phyloP scores from a whole-genome alignment of 2,797 vertebrate genomes.

The Setipinna tenuifilis region DNA sequence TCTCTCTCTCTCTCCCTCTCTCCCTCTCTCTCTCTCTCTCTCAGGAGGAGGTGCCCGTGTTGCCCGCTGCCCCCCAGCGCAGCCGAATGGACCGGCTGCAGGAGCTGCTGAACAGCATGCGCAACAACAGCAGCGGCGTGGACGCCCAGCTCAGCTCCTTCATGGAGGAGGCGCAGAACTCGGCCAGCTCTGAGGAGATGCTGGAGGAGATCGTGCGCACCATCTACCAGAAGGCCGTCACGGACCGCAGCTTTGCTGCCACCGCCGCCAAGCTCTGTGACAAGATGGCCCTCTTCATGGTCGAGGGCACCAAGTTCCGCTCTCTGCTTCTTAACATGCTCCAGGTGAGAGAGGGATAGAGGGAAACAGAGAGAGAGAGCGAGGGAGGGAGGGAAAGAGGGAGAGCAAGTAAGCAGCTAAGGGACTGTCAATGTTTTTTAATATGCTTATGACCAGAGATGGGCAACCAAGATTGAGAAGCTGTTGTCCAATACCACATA shows the following conservation, averaged over 20 bases:
- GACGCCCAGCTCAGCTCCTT: constrained; percentile 90
- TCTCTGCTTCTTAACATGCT: constrained; percentile 96
- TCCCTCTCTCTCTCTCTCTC: neutral
- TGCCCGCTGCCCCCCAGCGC: constrained; percentile 76
- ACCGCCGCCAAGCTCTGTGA: constrained; percentile 93
- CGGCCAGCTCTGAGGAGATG: constrained; percentile 89
- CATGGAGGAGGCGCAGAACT: constrained; percentile 96
- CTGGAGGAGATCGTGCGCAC: constrained; percentile 89
- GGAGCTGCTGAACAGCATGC: constrained; percentile 95
- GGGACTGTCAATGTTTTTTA: too few relatives aligned
- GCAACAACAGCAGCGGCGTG: constrained; percentile 92
- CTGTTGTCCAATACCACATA: too few relatives aligned
- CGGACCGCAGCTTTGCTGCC: constrained; percentile 92
- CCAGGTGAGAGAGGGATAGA: constrained; percentile 77
- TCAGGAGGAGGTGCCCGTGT: constrained; percentile 85
- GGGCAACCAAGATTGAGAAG: too few relatives aligned
- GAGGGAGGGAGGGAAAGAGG: too few relatives aligned
- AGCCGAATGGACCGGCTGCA: constrained; percentile 92
- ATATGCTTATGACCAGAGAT: too few relatives aligned
- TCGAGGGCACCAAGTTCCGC: constrained; percentile 96
- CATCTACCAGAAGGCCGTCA: constrained; percentile 91
- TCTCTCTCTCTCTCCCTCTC: neutral
- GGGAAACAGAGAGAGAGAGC: too few relatives aligned
- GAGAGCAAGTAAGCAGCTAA: too few relatives aligned
- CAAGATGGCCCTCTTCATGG: constrained; percentile 98